These are phyloP conservation scores for Alligator mississippiensis DNA, from an alignment of 2,113 vertebrate species.

Conservation along the genomic window DNA sequence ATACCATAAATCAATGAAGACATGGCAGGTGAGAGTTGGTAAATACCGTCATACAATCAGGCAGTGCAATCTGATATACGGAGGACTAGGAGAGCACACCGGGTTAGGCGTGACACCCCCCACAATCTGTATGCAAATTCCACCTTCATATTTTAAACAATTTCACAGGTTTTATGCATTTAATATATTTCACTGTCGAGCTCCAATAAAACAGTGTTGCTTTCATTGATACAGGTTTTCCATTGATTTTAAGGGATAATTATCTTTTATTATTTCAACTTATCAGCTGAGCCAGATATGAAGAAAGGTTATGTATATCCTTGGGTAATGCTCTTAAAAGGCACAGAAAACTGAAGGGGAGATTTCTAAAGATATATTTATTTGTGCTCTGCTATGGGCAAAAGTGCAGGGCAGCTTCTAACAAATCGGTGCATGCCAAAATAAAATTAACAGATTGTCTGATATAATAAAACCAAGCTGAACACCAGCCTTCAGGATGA, in stretches of 20 bases:
- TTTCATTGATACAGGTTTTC: neutral
- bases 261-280: neutral
- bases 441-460: constrained; percentile 59
- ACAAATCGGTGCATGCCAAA: constrained; percentile 52
- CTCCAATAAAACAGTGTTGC: neutral
- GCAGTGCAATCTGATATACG: too few relatives aligned
- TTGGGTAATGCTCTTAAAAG: constrained; percentile 30
- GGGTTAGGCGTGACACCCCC: too few relatives aligned
- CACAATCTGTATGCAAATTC: neutral
- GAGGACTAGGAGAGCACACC: too few relatives aligned
- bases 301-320: neutral
- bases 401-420: neutral
- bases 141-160: neutral
- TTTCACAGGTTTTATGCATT: neutral
- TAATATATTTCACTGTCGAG: neutral
- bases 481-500: constrained; percentile 56
- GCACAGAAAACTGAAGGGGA: constrained; percentile 16
- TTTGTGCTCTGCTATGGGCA: constrained; percentile 41
- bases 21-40: too few relatives aligned
- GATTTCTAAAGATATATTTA: neutral
- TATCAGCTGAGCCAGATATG: neutral
- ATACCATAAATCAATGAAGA: too few relatives aligned
- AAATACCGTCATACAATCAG: too few relatives aligned
- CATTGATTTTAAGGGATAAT: neutral
- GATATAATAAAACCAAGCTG: constrained; percentile 57